Evolutionary conservation across 2,888 invertebrate species (phyloP), one percentile per base, ranked within the genome.

Genomic region (Oligia fasciuncula): DNA sequence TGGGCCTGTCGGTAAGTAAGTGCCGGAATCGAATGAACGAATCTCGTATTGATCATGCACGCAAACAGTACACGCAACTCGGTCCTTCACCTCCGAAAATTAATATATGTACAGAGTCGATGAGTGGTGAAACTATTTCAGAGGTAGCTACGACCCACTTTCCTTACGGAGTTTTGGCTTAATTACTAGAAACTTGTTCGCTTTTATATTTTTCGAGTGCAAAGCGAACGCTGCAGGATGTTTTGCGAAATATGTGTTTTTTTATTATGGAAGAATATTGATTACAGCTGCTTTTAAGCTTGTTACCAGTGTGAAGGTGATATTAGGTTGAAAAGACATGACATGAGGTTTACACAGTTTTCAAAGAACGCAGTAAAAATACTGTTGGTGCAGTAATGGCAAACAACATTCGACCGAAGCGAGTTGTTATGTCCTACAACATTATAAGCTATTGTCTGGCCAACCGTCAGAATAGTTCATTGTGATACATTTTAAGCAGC

Each of bases 1-100:
- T 95, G 94, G 93, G 90, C 92, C 92, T 93, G 94, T 94, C 93
- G 87, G 91, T 89, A 87, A 91, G 86, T 91, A 87, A 90, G 87
- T 93, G 93, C 93, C 94, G 95, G 94, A 95, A 94, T 95, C 91
- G 93, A 94, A 94, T 93, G 95, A 94, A 94, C 91, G 92, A 94
- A 94, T 93, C 92, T 93, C 86, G 92, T 90, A 91, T 89, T 85
- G 92, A 93, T 91, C 91, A 90, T 90, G 91, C 95, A 95, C 95
- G 95, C 95, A 89, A 95, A 83, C 88, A 76, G 80, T 87, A 90
- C 94, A 95, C 94, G 95, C 95, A 91, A 94, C 89, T 85, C 92
- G 93, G 92, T 93, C 93, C 92, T 94, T 94, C 92, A 94, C 91
- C 92, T 91, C 89, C 80, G 89, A 90, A 93, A 92, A 92, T 89